A percentile compares a stretch with the other conserved stretches of the same genome.
Conservation (phyloP, 2,797 vertebrate species). For the Ptychobarbus kaznakovi region DNA sequence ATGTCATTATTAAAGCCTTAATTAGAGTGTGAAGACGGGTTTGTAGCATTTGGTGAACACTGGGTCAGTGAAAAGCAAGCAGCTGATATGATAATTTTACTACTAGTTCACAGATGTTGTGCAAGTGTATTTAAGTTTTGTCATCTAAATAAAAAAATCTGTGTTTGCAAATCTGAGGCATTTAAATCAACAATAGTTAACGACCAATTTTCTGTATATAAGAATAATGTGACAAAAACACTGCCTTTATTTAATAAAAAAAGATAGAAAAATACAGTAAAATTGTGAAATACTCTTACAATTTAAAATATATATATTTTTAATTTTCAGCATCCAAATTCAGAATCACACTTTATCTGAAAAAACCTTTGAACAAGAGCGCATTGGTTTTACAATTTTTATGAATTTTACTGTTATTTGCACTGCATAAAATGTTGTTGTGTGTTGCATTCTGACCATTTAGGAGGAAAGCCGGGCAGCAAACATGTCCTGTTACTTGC, state of each 20-base stretch:
- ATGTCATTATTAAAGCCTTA: constrained; percentile 48
- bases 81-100: constrained; percentile 6
- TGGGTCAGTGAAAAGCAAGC: constrained; percentile 15
- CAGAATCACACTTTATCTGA: neutral
- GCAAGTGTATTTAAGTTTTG: neutral
- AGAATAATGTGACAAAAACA: neutral
- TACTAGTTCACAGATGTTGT: neutral
- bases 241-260: neutral
- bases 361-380: neutral
- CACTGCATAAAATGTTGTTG: neutral
- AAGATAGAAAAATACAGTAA: neutral
- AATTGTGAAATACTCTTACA: neutral
- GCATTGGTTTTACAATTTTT: neutral
- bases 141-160: neutral
- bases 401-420: neutral
- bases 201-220: neutral
- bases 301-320: neutral
- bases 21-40: constrained; percentile 42
- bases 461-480: constrained; percentile 17
- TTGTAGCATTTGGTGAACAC: constrained; percentile 25
- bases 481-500: neutral
- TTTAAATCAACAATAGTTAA: neutral
- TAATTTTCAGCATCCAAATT: neutral
- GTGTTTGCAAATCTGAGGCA: neutral
- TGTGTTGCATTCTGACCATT: constrained; percentile 4